Conservation (phyloP, 1,140 invertebrate species). For the Papilio xuthus region DNA sequence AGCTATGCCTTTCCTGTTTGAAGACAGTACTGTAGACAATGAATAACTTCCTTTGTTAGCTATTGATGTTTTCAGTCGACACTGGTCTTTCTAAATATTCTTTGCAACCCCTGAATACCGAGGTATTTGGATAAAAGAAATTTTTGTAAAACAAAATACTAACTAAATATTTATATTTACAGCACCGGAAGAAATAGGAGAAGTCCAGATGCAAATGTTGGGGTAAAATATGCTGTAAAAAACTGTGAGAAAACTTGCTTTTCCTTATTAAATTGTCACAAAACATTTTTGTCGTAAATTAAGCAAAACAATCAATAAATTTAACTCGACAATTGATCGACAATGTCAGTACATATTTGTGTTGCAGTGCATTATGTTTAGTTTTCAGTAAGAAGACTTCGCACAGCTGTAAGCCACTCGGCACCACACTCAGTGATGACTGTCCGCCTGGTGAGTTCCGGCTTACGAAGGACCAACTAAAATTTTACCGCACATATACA, state of each 20-base stretch:
- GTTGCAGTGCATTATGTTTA: conserved; percentile 32
- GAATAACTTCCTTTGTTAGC: neutral
- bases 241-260: conserved; percentile 1
- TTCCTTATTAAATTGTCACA: neutral
- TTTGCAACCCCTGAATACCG: neutral
- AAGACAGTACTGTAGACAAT: neutral
- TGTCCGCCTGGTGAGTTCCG: conserved; percentile 63
- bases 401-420: conserved; percentile 62
- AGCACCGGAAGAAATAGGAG: neutral
- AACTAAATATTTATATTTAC: neutral
- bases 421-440: conserved; percentile 65
- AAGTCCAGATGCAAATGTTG: neutral
- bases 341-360: neutral
- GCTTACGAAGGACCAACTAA: conserved; percentile 4
- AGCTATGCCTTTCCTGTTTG: neutral
- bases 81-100: neutral
- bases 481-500: neutral
- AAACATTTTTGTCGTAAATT: no score
- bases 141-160: neutral
- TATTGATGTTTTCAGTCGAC: neutral
- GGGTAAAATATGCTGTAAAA: conserved; percentile 7
- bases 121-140: neutral
- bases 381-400: conserved; percentile 53
- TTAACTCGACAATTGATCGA: neutral
- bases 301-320: neutral